Evolutionary conservation across 2,113 vertebrate species (phyloP).

Genomic region (Coracopsis vasa): DNA sequence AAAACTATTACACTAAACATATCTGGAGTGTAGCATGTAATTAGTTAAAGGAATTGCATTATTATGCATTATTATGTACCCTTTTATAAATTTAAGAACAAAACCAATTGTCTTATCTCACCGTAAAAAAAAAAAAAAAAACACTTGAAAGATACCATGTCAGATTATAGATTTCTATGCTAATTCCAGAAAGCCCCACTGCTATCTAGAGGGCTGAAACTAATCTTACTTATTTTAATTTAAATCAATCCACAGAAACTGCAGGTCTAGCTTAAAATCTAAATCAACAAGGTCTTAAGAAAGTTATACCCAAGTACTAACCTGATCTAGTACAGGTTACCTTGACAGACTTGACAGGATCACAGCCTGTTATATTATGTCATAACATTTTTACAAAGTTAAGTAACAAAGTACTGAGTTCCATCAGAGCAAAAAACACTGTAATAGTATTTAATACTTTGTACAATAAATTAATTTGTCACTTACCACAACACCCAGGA

Average conservation of each 20-base stretch:
- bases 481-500: slow-evolving; percentile 65
- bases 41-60: background rate
- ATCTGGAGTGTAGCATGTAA: background rate
- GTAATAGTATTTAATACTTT: background rate
- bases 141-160: background rate
- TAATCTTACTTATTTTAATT: background rate
- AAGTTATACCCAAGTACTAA: background rate
- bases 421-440: background rate
- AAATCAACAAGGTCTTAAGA: background rate
- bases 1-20: background rate
- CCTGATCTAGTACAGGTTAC: background rate
- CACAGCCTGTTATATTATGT: background rate
- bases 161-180: background rate
- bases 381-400: background rate
- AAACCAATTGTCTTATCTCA: background rate
- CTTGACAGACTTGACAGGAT: background rate
- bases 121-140: background rate
- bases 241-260: background rate
- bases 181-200: background rate
- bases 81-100: background rate
- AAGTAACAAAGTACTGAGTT: background rate
- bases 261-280: background rate
- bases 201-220: background rate
- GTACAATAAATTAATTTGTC: background rate
- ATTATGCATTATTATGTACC: background rate